Evolutionary conservation across 2,888 invertebrate species (phyloP), one percentile per base, ranked within the genome.

Genomic region (Drosophila birchii): DNA sequence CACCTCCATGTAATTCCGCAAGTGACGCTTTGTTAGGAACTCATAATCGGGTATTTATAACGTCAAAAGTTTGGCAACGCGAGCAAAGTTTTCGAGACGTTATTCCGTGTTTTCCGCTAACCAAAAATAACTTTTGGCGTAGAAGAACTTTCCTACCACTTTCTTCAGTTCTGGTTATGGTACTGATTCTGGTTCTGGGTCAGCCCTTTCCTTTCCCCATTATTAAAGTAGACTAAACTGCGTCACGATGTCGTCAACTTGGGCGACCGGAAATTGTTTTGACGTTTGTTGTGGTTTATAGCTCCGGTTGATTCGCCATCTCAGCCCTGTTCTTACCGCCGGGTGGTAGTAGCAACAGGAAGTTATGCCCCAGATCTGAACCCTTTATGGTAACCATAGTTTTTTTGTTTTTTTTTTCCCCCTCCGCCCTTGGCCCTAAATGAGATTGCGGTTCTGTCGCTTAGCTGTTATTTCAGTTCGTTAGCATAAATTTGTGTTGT

Each of bases 221-320:
- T 71, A 39, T 53, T 14, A 45, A 47, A 44, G 57, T 20, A 45
- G 44, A 47, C 47, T 47, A 43, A 64, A 67, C 57, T 61, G 58
- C 74, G 62, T 58, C 59, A 58, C 67, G 64, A 59, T 74, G 54
- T 57, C 67, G 64, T 68, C 55, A 58, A 73, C 73, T 78, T 73
- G 36, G 39, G 62, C 38, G 45, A 29, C 75, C 80, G 83, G 78
- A 88, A 86, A 82, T 76, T 88, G 80, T 72, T 82, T 82, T 78
- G 73, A 82, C 78, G 71, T 88, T 86, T 88, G 76, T 72, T 83
- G 80, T 80, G 82, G 88, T 82, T 86, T 80, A 76, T 70, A 64
- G 69, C 68, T 8, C 68, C 58, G 61, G 53, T 60, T 66, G 75
- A 82, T 73, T 87, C 64, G 58, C 58, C 64, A 66, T 66, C 49